Evolutionary conservation across 2,797 vertebrate genomes (phyloP), one percentile per base, ranked within the genome.

Genomic region (Thalassophryne amazonica): DNA sequence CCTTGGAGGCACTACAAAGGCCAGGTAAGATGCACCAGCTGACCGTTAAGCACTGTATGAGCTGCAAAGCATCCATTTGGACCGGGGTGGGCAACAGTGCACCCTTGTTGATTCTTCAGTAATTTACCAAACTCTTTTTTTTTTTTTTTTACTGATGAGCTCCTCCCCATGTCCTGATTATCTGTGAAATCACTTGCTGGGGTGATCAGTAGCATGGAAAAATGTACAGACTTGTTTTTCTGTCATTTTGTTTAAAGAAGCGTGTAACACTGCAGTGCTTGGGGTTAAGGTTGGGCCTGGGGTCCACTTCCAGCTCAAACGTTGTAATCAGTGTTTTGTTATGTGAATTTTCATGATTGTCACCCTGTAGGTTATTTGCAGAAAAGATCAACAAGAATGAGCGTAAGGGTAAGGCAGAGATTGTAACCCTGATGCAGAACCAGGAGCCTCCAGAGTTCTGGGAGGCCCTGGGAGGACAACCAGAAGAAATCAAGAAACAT

Each of bases 311-410:
- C 23, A 18, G 13, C 7, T 7, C 5, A 13, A 14, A 19, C 3
- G 3, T 17, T 22, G 22, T 6, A 4, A 45, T 10, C 5, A 11
- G 11, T 23, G n/a, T 3, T 6, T 3, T 1, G 1, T 23, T n/a
- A 2, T 4, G 2, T 5, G 1, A n/a, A n/a, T n/a, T n/a, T 14
- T 2, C n/a, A 0, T 25, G 18, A 3, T 46, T 59, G 36, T 45
- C 10, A 1, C 61, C 16, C 11, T 17, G 2, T 63, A 99, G 97
- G 78, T 87, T 99, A 32, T 99, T 99, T 41, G 92, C 94, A 0
- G 97, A 99, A 80, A 99, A 99, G 86, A 98, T 99, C 36, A 99
- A 97, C 76, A 99, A 99, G 80, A 99, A 99, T 0, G 96, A 99
- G 66, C 86, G 97, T 9, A 99, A 99, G 57, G 91, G 95, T 29